Percentiles rank a stretch among this genome's conserved stretches.
These are phyloP conservation scores for Pseudomyrmex flavicornis DNA, from an alignment of 1,140 invertebrate species.

Conservation along the genomic window DNA sequence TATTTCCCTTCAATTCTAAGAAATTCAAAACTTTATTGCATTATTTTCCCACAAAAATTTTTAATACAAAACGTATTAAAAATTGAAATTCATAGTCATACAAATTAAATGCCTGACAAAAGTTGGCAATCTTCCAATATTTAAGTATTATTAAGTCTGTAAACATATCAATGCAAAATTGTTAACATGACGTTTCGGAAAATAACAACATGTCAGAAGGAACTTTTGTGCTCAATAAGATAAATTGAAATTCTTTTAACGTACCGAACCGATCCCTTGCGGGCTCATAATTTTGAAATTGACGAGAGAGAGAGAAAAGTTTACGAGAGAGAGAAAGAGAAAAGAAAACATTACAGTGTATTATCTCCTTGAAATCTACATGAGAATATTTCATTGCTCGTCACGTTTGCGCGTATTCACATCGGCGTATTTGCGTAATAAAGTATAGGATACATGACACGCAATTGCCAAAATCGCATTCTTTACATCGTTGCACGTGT, in stretches of 20 bases:
- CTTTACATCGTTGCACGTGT: conserved; percentile 16
- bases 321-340: background rate
- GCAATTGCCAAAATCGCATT: conserved; percentile 32
- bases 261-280: conserved; percentile 11
- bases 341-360: conserved; percentile 24
- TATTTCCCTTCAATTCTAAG: background rate
- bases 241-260: conserved; percentile 45
- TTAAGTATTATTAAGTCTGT: too few species aligned
- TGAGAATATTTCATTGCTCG: conserved; percentile 47
- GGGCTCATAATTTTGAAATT: conserved; percentile 46
- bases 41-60: too few species aligned
- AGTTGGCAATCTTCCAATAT: background rate
- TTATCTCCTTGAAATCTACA: conserved; percentile 48
- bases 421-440: conserved; percentile 49
- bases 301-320: conserved; percentile 12
- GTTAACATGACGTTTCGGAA: background rate
- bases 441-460: conserved; percentile 40
- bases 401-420: conserved; percentile 27
- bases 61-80: background rate
- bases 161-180: background rate
- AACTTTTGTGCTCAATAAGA: conserved; percentile 14
- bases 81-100: background rate
- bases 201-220: conserved; percentile 21
- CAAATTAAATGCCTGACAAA: background rate
- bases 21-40: background rate